Evolutionary conservation across 2,888 invertebrate genomes (phyloP).

Genomic region (Torymus auratus): DNA sequence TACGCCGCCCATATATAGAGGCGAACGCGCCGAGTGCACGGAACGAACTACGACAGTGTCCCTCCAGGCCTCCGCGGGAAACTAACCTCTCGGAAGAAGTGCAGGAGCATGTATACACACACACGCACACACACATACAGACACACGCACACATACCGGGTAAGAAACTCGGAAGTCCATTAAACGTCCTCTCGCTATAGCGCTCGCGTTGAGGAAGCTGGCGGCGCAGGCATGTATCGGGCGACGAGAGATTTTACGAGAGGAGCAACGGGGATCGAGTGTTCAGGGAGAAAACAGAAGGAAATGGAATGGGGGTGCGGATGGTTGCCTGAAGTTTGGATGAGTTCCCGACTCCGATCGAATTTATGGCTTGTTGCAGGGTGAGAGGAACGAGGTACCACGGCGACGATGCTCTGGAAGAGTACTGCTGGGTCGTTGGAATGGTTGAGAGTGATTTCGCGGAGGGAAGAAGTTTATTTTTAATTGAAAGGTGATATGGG

Average conservation of each 20-base stretch:
- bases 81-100: neutral
- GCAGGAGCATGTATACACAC: neutral
- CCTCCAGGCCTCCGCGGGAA: neutral
- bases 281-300: neutral
- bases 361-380: neutral
- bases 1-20: no score
- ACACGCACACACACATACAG: no score
- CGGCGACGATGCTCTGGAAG: no score
- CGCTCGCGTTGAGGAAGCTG: neutral
- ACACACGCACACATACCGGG: neutral
- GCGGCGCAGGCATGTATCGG: neutral
- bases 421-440: no score
- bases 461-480: no score
- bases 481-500: no score
- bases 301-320: neutral
- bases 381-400: no score
- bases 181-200: slow-evolving; percentile 2
- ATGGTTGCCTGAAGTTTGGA: no score
- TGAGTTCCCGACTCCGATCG: neutral
- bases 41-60: slow-evolving; percentile 3
- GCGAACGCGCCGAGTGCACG: no score
- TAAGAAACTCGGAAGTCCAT: slow-evolving; percentile 30
- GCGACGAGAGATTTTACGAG: slow-evolving; percentile 24
- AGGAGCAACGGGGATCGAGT: neutral
- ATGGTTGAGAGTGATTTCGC: no score